A percentile compares a stretch with the other conserved stretches of the same genome.
phyloP scores from a whole-genome alignment of 1,140 invertebrate genomes.

The Zaprionus vittiger region DNA sequence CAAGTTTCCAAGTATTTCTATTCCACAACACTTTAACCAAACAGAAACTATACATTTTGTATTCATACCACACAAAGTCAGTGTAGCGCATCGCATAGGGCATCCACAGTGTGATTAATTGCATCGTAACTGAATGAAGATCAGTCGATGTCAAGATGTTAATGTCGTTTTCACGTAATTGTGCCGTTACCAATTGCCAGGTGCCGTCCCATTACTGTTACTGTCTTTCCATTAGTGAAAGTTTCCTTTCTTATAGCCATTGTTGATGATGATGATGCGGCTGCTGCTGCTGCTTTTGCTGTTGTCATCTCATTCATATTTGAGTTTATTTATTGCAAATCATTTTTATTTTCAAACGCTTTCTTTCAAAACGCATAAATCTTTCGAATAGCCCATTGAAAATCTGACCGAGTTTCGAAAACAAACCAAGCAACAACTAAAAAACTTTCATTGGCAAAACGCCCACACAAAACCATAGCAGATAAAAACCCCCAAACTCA shows the following conservation, averaged over 20 bases:
- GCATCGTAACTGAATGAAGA: background rate
- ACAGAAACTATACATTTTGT: no score
- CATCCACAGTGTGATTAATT: background rate
- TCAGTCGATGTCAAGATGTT: slow-evolving; percentile 42
- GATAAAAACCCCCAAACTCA: background rate
- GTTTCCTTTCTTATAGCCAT: slow-evolving; percentile 43
- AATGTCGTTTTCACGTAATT: slow-evolving; percentile 61
- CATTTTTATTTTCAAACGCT: slow-evolving; percentile 50
- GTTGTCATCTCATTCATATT: slow-evolving; percentile 44
- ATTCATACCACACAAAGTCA: background rate
- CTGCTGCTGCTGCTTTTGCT: slow-evolving; percentile 9
- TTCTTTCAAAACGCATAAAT: slow-evolving; percentile 47
- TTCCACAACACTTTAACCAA: no score
- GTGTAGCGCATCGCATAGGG: background rate
- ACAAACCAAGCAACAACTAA: slow-evolving; percentile 1
- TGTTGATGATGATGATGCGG: slow-evolving; percentile 18
- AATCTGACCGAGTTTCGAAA: slow-evolving; percentile 12
- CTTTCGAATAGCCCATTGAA: slow-evolving; percentile 42
- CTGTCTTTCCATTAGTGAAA: slow-evolving; percentile 71
- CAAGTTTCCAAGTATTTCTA: no score
- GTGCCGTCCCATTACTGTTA: slow-evolving; percentile 22
- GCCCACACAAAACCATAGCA: slow-evolving; percentile 12
- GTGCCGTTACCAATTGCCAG: slow-evolving; percentile 58
- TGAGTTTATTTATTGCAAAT: slow-evolving; percentile 54
- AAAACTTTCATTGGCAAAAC: slow-evolving; percentile 49